These are phyloP conservation scores for Isoperla grammatica DNA, from an alignment of 2,888 invertebrate species.

Conservation along the genomic window DNA sequence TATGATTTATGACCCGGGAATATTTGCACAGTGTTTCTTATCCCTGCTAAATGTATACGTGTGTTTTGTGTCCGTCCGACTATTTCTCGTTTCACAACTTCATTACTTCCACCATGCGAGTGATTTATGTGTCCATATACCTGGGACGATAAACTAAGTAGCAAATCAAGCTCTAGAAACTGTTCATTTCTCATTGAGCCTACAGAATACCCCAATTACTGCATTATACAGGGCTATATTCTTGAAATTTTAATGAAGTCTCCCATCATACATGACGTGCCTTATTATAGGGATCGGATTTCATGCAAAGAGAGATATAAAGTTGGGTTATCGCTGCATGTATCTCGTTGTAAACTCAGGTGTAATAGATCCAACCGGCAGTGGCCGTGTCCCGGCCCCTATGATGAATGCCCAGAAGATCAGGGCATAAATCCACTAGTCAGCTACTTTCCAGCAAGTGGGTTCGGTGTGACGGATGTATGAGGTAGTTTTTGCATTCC, in stretches of 20 bases:
- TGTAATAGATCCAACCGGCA: background rate
- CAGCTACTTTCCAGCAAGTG: background rate
- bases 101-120: no score
- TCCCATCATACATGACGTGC: background rate
- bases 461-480: no score
- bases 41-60: no score
- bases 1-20: no score
- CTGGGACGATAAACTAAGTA: no score
- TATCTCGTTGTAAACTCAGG: background rate
- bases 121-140: no score
- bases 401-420: background rate
- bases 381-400: background rate
- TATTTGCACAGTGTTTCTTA: no score
- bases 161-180: no score
- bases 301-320: background rate
- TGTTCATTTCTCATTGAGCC: background rate
- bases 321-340: background rate
- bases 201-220: background rate
- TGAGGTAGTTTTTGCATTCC: no score
- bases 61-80: no score
- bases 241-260: background rate
- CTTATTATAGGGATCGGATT: background rate
- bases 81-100: no score
- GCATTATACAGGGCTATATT: background rate
- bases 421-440: background rate